Percentiles rank a stretch among this genome's conserved stretches.
Evolutionary conservation across 2,113 vertebrate species (phyloP).

Genomic region (Ictalurus furcatus): DNA sequence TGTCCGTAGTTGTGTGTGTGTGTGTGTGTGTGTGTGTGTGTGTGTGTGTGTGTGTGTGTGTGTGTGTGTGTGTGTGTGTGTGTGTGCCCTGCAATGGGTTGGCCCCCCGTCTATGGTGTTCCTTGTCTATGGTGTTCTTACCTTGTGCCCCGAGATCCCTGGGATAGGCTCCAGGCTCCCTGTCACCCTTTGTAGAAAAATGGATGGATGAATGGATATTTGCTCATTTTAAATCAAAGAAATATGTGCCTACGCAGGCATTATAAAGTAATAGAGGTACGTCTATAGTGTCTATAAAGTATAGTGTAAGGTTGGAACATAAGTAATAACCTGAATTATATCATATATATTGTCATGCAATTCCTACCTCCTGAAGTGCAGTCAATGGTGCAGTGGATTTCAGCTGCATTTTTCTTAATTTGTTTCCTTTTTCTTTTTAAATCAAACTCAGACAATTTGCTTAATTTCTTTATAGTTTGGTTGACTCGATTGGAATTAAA

Average conservation of each 20-base stretch:
- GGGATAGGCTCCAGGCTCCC: no score
- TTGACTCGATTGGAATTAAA: background rate
- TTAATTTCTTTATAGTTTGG: background rate
- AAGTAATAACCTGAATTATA: constrained; percentile 5
- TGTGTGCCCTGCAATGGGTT: no score
- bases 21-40: no score
- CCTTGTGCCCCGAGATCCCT: no score
- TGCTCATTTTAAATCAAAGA: background rate
- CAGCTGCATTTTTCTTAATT: background rate
- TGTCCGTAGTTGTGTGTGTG: no score
- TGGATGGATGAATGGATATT: no score
- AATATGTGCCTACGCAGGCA: no score
- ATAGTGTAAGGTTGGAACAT: background rate
- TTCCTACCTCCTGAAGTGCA: constrained; percentile 20
- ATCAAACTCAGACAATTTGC: background rate
- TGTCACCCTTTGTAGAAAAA: no score
- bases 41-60: no score
- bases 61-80: no score
- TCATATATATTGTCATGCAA: background rate
- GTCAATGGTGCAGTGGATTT: background rate
- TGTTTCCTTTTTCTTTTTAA: background rate
- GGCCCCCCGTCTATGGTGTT: no score
- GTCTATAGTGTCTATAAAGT: background rate
- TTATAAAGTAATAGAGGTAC: background rate
- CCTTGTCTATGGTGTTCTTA: no score